phyloP scores from a whole-genome alignment of 2,113 vertebrate genomes.

The Callospermophilus lateralis region DNA sequence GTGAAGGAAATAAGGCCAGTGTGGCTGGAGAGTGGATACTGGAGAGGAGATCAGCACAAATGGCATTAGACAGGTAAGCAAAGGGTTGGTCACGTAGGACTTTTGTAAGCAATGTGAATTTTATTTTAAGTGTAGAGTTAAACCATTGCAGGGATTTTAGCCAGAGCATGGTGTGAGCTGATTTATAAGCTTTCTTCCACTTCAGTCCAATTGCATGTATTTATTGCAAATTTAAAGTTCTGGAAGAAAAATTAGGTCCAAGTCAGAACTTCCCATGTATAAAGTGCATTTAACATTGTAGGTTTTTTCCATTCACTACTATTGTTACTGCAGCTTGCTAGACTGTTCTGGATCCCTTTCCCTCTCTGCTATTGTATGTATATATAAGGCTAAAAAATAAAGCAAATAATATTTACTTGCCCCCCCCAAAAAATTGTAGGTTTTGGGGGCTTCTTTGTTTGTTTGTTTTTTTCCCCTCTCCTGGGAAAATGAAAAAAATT shows the following conservation, averaged over 20 bases:
- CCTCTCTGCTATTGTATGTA: not conserved
- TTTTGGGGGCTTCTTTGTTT: not conserved
- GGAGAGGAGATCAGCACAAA: not conserved
- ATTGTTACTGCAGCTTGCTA: not conserved
- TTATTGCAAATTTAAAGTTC: constrained; percentile 62
- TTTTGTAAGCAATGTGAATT: constrained; percentile 21
- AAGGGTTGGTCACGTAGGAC: not conserved
- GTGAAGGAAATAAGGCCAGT: not conserved
- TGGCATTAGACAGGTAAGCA: not conserved
- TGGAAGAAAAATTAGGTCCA: constrained; percentile 63
- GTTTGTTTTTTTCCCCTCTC: not conserved
- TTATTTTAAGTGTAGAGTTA: constrained; percentile 57
- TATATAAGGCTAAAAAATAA: not conserved
- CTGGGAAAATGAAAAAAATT: not conserved
- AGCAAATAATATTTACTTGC: not conserved
- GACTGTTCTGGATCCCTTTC: not conserved
- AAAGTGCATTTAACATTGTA: constrained; percentile 54
- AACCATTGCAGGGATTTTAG: constrained; percentile 45
- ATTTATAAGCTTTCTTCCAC: constrained; percentile 65
- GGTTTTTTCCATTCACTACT: not conserved
- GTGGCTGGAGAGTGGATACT: not conserved
- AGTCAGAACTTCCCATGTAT: not conserved
- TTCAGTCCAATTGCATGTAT: constrained; percentile 32
- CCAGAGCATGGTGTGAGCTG: constrained; percentile 39
- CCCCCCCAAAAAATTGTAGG: too few species aligned